A percentile compares a stretch with the other conserved stretches of the same genome.
Conservation (phyloP, 2,888 invertebrate genomes). For the Catocala sponsa region DNA sequence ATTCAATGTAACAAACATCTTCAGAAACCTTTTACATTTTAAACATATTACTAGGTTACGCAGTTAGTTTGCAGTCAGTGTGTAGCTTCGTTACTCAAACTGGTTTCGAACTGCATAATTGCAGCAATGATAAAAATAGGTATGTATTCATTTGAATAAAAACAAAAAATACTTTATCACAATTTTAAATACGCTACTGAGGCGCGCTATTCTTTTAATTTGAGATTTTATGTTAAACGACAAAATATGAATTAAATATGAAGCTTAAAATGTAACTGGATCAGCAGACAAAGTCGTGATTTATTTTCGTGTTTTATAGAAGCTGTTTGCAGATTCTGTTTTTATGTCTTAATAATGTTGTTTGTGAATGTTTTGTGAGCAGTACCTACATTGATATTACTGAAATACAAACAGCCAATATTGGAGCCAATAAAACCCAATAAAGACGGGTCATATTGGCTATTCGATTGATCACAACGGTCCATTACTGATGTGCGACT, state of each 20-base stretch:
- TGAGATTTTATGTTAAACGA: conserved; percentile 6
- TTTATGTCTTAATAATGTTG: conserved; percentile 1
- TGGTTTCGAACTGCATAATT: too few species aligned
- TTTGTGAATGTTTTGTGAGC: background rate
- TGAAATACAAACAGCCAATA: background rate
- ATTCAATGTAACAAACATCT: too few species aligned
- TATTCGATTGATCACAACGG: conserved; percentile 2
- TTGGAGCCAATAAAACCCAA: conserved; percentile 7
- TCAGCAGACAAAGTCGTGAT: background rate
- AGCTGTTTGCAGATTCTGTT: background rate
- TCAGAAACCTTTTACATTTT: too few species aligned
- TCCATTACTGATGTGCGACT: conserved; percentile 2
- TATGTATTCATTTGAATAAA: too few species aligned
- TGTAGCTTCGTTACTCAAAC: too few species aligned
- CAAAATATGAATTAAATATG: conserved; percentile 5
- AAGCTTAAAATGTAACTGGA: conserved; percentile 3
- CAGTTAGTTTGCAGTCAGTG: too few species aligned
- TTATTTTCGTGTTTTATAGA: background rate
- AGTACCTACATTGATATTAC: background rate
- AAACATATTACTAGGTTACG: too few species aligned
- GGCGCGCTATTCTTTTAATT: background rate
- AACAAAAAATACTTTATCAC: background rate
- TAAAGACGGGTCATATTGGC: conserved; percentile 3
- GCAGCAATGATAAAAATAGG: too few species aligned
- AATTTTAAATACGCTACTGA: background rate